A percentile compares a stretch with the other conserved stretches of the same genome.
Conservation (phyloP, 2,888 invertebrate genomes). For the Tortricodes alternella region DNA sequence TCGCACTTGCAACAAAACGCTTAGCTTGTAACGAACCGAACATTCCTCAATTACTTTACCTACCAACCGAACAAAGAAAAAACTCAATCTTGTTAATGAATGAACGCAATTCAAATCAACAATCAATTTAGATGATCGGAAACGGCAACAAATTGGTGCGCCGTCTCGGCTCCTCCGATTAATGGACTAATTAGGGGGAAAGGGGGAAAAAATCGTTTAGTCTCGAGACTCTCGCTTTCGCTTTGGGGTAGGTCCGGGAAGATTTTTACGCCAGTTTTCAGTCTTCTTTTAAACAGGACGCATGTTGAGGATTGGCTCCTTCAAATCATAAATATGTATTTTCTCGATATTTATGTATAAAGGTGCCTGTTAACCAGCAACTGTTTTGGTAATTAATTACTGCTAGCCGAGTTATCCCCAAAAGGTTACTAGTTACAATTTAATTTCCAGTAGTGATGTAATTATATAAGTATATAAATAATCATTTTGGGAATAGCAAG, state of each 20-base stretch:
- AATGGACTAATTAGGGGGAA: conserved; percentile 74
- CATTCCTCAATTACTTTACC: neutral
- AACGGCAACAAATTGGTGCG: conserved; percentile 9
- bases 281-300: conserved; percentile 57
- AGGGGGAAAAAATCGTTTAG: conserved; percentile 41
- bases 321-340: neutral
- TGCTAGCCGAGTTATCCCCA: no score
- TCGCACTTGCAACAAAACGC: no score
- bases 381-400: no score
- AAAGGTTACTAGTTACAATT: no score
- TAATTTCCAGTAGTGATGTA: no score
- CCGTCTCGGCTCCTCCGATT: conserved; percentile 50
- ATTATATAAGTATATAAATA: no score
- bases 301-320: conserved; percentile 47
- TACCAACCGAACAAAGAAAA: neutral
- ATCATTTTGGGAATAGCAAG: no score
- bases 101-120: conserved; percentile 7
- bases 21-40: no score
- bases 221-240: conserved; percentile 40
- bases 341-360: neutral
- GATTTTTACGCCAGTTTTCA: conserved; percentile 80
- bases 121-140: conserved; percentile 6
- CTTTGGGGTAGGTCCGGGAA: conserved; percentile 75
- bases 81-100: neutral
- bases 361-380: no score